Evolutionary conservation across 2,797 vertebrate genomes (phyloP).

Genomic region (Threskiornis aethiopicus): DNA sequence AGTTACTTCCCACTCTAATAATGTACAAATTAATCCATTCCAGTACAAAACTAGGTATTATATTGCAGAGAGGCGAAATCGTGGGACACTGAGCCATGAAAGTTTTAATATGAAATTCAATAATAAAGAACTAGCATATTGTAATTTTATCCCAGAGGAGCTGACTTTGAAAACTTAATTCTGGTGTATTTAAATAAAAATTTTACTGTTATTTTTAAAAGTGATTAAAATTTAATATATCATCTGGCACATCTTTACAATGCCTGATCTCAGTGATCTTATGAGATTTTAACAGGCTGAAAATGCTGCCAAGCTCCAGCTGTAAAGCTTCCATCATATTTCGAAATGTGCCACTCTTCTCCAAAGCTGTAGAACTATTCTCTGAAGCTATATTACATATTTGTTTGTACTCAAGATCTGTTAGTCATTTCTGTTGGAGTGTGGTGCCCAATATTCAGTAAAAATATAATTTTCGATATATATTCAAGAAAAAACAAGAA

Average conservation of each 20-base stretch:
- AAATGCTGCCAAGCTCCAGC: slow-evolving; percentile 33
- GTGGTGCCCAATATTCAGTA: background rate
- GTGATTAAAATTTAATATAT: slow-evolving; percentile 41
- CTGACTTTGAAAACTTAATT: background rate
- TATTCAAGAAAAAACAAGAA: background rate
- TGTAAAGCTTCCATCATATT: background rate
- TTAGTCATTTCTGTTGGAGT: background rate
- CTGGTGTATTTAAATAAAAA: background rate
- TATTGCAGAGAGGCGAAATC: background rate
- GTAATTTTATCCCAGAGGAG: background rate
- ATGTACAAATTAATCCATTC: background rate
- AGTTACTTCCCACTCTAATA: background rate
- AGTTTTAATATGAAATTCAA: background rate
- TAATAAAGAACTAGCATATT: background rate
- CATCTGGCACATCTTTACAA: slow-evolving; percentile 19
- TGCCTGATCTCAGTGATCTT: background rate
- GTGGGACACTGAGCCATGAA: background rate
- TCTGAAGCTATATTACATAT: background rate
- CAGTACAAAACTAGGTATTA: background rate
- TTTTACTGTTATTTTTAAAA: background rate
- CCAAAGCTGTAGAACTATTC: background rate
- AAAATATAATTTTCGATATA: accelerated
- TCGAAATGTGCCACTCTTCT: background rate
- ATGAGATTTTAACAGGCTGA: background rate
- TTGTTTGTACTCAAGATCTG: background rate